phyloP scores from a whole-genome alignment of 1,140 invertebrate species.

The Panagrolaimus sp. region DNA sequence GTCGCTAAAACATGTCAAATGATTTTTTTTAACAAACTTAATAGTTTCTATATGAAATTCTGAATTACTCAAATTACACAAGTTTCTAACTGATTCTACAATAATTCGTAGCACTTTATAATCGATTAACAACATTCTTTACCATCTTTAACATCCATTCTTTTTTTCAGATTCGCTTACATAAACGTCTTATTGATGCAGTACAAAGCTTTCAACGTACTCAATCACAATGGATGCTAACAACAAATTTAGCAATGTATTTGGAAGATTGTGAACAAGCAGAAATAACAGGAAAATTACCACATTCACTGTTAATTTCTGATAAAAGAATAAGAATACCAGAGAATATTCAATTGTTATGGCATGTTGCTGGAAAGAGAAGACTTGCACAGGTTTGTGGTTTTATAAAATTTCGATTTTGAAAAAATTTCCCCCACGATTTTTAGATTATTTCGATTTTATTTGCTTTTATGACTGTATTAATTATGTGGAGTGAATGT shows the following conservation, averaged over 20 bases:
- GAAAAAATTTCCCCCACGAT: background rate
- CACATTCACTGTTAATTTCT: conserved; percentile 8
- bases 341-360: conserved; percentile 4
- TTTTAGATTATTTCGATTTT: conserved; percentile 69
- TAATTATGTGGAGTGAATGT: conserved; percentile 95
- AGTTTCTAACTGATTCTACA: no score
- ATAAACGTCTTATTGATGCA: conserved; percentile 66
- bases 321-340: background rate
- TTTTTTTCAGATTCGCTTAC: conserved; percentile 65
- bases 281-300: conserved; percentile 27
- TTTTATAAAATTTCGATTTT: no score
- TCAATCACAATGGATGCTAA: conserved; percentile 81
- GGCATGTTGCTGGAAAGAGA: background rate
- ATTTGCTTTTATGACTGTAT: conserved; percentile 73
- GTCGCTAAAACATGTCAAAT: no score
- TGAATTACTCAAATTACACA: no score
- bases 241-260: conserved; percentile 69
- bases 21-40: no score
- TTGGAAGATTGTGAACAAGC: conserved; percentile 74
- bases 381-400: conserved; percentile 65
- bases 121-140: no score
- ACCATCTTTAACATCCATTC: no score
- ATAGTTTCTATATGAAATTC: no score
- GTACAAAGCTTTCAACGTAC: conserved; percentile 65
- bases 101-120: no score